Evolutionary conservation across 2,888 invertebrate genomes (phyloP).

Genomic region (Celastrina argiolus): DNA sequence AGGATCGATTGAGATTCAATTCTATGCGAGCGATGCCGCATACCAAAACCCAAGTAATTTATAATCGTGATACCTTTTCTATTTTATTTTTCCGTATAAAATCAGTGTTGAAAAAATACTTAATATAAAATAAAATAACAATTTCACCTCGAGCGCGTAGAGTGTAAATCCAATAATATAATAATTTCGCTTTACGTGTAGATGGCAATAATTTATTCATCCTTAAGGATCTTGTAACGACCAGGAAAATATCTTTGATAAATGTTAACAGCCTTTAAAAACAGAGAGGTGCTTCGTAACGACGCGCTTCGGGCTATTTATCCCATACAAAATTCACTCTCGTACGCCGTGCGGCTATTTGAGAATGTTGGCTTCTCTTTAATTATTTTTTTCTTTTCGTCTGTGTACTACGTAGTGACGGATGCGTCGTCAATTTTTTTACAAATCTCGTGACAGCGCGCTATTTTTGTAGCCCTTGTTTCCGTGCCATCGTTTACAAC

Average conservation of each 20-base stretch:
- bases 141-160: background rate
- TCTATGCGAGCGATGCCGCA: too few species aligned
- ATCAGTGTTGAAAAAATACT: constrained; percentile 4
- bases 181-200: constrained; percentile 14
- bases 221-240: constrained; percentile 19
- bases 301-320: constrained; percentile 28
- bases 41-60: too few species aligned
- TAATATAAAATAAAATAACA: constrained; percentile 10
- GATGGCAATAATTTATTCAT: constrained; percentile 18
- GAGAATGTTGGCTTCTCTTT: constrained; percentile 30
- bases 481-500: constrained; percentile 1
- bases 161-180: constrained; percentile 20
- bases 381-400: constrained; percentile 24
- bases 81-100: background rate
- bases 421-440: constrained; percentile 2
- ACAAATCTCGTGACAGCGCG: constrained; percentile 16
- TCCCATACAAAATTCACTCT: constrained; percentile 33
- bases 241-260: constrained; percentile 26
- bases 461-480: constrained; percentile 1
- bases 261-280: constrained; percentile 27
- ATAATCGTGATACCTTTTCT: background rate
- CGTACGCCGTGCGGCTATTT: constrained; percentile 30
- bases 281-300: constrained; percentile 29
- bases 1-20: too few species aligned
- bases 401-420: constrained; percentile 22